Percentiles rank a stretch among this genome's conserved stretches.
Conservation (phyloP, 1,140 invertebrate genomes). For the Scaptomyza graminum region DNA sequence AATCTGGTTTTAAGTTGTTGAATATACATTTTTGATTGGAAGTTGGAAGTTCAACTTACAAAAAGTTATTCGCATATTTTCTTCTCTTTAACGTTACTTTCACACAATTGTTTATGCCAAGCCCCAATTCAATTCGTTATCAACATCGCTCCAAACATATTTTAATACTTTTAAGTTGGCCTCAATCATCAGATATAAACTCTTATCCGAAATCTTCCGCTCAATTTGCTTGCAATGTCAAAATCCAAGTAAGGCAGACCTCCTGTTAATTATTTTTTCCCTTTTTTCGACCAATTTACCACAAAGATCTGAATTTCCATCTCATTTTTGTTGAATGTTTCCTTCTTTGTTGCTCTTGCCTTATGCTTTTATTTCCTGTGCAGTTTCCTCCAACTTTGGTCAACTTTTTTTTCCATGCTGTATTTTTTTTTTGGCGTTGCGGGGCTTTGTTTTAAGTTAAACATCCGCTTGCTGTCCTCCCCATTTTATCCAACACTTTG, state of each 20-base stretch:
- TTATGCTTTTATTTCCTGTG: slow-evolving; percentile 63
- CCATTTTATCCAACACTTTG: slow-evolving; percentile 7
- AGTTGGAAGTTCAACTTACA: no score
- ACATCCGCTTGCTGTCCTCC: slow-evolving; percentile 33
- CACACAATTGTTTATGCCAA: no score
- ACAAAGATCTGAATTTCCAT: slow-evolving; percentile 44
- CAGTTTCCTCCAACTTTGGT: slow-evolving; percentile 52
- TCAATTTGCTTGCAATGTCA: slow-evolving; percentile 54
- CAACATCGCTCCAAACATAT: no score
- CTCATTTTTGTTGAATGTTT: slow-evolving; percentile 22
- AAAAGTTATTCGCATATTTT: no score
- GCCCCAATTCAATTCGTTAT: no score
- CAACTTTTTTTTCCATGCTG: slow-evolving; percentile 15
- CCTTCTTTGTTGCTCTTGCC: slow-evolving; percentile 29
- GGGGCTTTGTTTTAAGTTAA: slow-evolving; percentile 58
- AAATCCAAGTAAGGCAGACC: slow-evolving; percentile 1
- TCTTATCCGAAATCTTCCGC: slow-evolving; percentile 48
- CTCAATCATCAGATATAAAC: neutral
- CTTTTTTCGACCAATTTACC: slow-evolving; percentile 62
- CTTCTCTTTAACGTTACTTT: no score
- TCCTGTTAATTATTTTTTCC: slow-evolving; percentile 67
- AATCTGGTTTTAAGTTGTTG: neutral
- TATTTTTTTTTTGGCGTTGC: slow-evolving; percentile 9
- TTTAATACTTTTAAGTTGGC: neutral
- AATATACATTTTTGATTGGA: neutral